Conservation (phyloP, 2,888 invertebrate genomes). For the Platycnemis pennipes region DNA sequence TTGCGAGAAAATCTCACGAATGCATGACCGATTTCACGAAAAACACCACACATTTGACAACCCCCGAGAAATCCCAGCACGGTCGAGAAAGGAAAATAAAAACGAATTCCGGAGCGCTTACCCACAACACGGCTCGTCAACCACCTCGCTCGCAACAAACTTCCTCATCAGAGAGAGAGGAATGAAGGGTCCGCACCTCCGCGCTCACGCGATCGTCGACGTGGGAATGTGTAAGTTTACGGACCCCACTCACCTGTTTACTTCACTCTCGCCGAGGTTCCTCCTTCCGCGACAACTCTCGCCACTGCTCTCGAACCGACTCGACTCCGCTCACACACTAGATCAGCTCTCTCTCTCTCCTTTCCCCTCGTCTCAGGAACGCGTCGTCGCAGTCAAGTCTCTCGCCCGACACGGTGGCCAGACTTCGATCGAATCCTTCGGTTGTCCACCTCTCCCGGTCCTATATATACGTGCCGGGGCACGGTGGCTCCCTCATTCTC, state of each 20-base stretch:
- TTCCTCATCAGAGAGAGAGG: too few relatives aligned
- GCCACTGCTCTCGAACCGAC: neutral
- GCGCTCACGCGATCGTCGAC: too few relatives aligned
- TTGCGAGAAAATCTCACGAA: too few relatives aligned
- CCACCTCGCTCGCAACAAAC: too few relatives aligned
- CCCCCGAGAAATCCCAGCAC: too few relatives aligned
- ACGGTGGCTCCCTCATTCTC: neutral
- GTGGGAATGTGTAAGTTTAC: neutral
- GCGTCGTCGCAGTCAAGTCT: neutral
- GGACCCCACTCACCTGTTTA: neutral
- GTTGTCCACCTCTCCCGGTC: constrained; percentile 17
- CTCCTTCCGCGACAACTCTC: neutral
- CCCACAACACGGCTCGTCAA: too few relatives aligned
- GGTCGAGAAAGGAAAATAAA: too few relatives aligned
- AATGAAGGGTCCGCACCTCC: too few relatives aligned
- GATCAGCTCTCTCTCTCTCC: neutral
- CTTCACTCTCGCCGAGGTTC: constrained; percentile 1
- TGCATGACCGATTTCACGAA: too few relatives aligned
- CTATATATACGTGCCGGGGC: neutral
- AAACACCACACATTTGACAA: too few relatives aligned
- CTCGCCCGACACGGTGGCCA: neutral
- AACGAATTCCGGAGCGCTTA: too few relatives aligned
- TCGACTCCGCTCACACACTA: neutral
- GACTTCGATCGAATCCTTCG: constrained; percentile 18
- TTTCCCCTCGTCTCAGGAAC: neutral